Evolutionary conservation across 2,888 invertebrate species (phyloP).

Genomic region (Schizotus pectinicornis): DNA sequence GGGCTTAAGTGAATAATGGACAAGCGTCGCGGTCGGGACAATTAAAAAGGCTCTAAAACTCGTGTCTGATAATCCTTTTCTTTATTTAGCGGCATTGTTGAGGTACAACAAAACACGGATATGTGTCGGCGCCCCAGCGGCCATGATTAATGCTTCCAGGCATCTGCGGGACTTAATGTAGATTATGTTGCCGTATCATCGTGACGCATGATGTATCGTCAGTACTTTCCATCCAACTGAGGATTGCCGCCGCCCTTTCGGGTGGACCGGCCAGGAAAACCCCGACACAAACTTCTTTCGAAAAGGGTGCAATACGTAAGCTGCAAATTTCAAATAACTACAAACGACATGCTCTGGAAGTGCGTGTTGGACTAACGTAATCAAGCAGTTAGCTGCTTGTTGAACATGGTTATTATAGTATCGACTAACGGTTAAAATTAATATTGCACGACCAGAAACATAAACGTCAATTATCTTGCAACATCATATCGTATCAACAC

Average conservation of each 20-base stretch:
- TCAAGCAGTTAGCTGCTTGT: too few species aligned
- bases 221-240: slow-evolving; percentile 17
- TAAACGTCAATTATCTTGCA: too few species aligned
- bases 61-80: slow-evolving; percentile 26
- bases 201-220: slow-evolving; percentile 28
- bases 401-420: too few species aligned
- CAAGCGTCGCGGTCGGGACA: slow-evolving; percentile 4
- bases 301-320: too few species aligned
- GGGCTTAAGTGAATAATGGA: slow-evolving; percentile 28
- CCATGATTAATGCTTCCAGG: slow-evolving; percentile 38
- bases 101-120: slow-evolving; percentile 32
- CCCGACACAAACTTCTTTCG: too few species aligned
- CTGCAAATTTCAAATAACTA: too few species aligned
- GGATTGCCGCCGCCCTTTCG: slow-evolving; percentile 6
- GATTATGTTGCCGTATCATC: slow-evolving; percentile 36
- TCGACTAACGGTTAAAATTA: too few species aligned
- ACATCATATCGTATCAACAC: too few species aligned
- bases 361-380: too few species aligned
- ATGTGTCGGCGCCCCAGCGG: slow-evolving; percentile 32
- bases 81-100: slow-evolving; percentile 22
- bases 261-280: neutral
- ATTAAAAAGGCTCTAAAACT: slow-evolving; percentile 29
- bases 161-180: slow-evolving; percentile 37
- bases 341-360: too few species aligned
- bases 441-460: too few species aligned